Conservation (phyloP, 1,140 invertebrate genomes). For the Apis dorsata region DNA sequence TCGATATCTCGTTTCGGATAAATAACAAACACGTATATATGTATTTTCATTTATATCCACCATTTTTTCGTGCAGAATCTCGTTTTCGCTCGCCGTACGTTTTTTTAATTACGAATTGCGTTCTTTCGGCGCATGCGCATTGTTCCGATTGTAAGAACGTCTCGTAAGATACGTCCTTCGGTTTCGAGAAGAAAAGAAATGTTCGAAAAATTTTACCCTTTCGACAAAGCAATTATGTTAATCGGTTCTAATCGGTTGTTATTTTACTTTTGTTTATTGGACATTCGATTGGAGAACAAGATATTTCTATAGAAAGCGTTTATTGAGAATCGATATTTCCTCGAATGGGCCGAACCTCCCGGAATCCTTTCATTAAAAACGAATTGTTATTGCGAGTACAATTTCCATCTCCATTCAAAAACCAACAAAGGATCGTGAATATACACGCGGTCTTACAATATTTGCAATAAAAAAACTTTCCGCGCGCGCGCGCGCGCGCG, state of each 20-base stretch:
- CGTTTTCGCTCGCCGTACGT: neutral
- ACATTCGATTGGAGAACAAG: constrained; percentile 19
- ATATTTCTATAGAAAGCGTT: neutral
- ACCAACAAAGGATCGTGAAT: neutral
- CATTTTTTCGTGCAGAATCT: neutral
- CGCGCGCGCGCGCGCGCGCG: neutral
- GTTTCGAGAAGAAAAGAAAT: no score
- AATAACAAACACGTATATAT: no score
- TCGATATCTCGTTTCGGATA: neutral
- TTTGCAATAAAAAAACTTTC: constrained; percentile 4
- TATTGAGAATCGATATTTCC: constrained; percentile 26
- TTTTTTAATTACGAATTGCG: neutral
- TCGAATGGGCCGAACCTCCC: neutral
- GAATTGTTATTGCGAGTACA: neutral
- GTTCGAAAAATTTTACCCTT: no score
- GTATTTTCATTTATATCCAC: no score
- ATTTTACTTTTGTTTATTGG: neutral
- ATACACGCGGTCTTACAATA: neutral
- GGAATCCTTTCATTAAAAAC: constrained; percentile 24
- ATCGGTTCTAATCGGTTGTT: neutral
- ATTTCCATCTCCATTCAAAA: constrained; percentile 10
- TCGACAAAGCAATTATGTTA: neutral
- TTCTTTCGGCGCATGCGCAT: neutral
- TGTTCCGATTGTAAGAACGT: no score
- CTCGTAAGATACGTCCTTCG: no score